Evolutionary conservation across 2,797 vertebrate species (phyloP), one percentile per base, ranked within the genome.

Genomic region (Nannoperca australis): DNA sequence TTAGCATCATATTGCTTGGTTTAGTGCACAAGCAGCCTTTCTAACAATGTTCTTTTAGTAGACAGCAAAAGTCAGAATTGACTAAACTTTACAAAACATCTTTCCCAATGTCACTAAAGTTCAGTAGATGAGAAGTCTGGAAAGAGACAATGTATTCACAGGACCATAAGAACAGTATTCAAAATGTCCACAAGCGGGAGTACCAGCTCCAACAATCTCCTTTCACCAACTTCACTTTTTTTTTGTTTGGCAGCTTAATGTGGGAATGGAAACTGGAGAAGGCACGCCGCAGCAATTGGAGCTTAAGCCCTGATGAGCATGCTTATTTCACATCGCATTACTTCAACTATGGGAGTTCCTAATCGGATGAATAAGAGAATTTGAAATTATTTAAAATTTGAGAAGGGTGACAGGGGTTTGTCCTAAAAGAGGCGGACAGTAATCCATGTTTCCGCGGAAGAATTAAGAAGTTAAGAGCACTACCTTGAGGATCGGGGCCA

Each of bases 401-500:
- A 79, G 13, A 63, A 22, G 49, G 59, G 20, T n/a, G 82, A 89
- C 68, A 63, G 70, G 77, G 81, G 79, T 80, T 86, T 73, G 82
- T 87, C 84, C 73, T 87, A 73, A 93, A 86, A 89, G 70, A 62
- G 61, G 54, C 3, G 0, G 92, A 93, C 90, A 86, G 77, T 91
- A 91, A 93, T 92, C 89, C 87, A 69, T 24, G n/a, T 82, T 88
- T 86, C 55, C 55, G 15, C 0, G 53, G 79, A 80, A 47, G 69
- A 83, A 75, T 87, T 79, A 74, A 53, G 36, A 73, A 50, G 51
- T 18, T 60, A 44, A 38, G 64, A 66, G 59, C 38, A 0, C 2
- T 96, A 99, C 98, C 98, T 99, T 99, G 59, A 99, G 94, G 92
- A 99, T 96, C 13, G 98, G 98, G 70, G 98, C 97, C 97, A 99